Evolutionary conservation across 2,797 vertebrate species (phyloP).

Genomic region (Alauda arvensis): DNA sequence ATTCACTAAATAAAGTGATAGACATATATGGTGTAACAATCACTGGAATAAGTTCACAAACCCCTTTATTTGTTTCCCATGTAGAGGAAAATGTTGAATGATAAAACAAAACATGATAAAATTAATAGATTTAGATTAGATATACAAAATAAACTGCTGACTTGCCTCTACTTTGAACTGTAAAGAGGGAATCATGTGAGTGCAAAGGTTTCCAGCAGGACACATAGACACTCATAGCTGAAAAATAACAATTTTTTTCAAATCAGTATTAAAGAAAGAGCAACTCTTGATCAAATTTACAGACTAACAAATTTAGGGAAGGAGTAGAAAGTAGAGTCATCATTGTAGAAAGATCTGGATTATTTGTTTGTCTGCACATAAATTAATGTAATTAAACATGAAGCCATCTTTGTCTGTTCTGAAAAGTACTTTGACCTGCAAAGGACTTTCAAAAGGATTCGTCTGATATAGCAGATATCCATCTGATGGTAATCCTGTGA

Average conservation of each 20-base stretch:
- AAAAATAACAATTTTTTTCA: neutral
- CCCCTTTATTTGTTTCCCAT: neutral
- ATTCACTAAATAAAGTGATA: neutral
- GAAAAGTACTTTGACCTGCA: neutral
- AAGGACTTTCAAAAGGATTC: neutral
- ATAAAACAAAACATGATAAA: neutral
- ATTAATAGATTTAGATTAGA: neutral
- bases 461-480: neutral
- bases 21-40: neutral
- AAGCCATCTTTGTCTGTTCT: neutral
- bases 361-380: neutral
- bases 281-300: neutral
- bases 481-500: neutral
- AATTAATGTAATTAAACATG: neutral
- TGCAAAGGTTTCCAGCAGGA: neutral
- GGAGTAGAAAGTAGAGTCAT: neutral
- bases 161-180: neutral
- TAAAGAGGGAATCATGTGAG: neutral
- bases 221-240: accelerated
- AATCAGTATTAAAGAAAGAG: neutral
- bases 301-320: neutral
- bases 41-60: neutral
- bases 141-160: neutral
- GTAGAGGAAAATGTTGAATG: neutral
- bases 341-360: neutral